These are phyloP conservation scores for Nycticryphes semicollaris DNA, from an alignment of 2,113 vertebrate species.

Conservation along the genomic window DNA sequence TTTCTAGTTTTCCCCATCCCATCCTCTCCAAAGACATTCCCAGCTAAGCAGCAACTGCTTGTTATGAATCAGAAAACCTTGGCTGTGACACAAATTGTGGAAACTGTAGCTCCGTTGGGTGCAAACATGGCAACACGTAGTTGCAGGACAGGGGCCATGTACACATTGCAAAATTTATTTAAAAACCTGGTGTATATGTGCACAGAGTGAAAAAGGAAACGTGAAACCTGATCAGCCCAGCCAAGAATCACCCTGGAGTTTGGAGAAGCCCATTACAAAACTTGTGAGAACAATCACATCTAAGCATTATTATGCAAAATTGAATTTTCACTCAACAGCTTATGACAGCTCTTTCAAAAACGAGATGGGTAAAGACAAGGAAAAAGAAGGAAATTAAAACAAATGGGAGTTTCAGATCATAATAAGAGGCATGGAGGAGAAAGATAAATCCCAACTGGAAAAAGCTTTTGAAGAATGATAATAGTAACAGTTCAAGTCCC, in stretches of 20 bases:
- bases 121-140: accelerated
- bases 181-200: background rate
- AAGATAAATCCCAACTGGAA: background rate
- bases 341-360: background rate
- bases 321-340: background rate
- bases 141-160: background rate
- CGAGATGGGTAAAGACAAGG: background rate
- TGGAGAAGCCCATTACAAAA: background rate
- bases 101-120: background rate
- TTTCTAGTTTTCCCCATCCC: background rate
- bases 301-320: background rate
- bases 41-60: background rate
- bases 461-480: background rate
- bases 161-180: background rate
- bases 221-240: background rate
- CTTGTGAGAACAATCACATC: background rate
- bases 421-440: background rate
- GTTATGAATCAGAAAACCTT: background rate
- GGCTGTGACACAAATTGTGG: background rate
- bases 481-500: background rate
- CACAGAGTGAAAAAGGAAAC: background rate
- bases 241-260: background rate
- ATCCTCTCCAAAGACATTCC: background rate
- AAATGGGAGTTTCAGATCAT: background rate
- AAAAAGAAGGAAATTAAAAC: background rate